These are phyloP conservation scores for Corynorhinus townsendii DNA, from an alignment of 2,113 vertebrate genomes.

Conservation along the genomic window DNA sequence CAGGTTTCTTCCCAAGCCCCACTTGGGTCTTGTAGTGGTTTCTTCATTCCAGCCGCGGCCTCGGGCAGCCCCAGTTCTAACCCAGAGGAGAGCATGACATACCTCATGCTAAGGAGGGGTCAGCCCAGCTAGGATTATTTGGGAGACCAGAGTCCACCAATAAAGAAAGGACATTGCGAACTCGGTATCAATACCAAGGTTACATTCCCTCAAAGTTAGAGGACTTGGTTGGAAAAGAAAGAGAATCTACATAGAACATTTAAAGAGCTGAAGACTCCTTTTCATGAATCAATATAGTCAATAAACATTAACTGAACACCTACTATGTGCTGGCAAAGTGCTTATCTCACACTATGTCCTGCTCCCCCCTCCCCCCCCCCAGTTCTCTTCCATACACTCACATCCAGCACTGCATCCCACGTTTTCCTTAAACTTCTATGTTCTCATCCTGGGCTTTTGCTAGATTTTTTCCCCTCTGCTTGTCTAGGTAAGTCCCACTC, in stretches of 20 bases:
- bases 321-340: neutral
- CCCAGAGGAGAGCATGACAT: neutral
- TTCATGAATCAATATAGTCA: neutral
- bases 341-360: neutral
- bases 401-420: neutral
- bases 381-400: too few relatives aligned
- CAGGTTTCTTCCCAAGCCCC: too few relatives aligned
- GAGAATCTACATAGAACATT: neutral
- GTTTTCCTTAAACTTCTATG: neutral
- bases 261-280: neutral
- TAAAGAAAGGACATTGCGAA: neutral
- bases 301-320: neutral
- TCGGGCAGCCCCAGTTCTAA: neutral
- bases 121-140: neutral
- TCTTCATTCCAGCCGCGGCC: neutral
- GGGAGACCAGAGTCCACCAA: neutral
- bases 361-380: neutral
- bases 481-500: neutral
- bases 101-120: accelerated
- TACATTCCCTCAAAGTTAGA: too few relatives aligned
- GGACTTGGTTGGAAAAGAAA: neutral
- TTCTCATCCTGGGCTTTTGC: neutral
- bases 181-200: neutral
- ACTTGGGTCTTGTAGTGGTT: accelerated
- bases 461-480: neutral